These are phyloP conservation scores for Penaeus vannamei DNA, from an alignment of 1,140 invertebrate species.

Conservation along the genomic window DNA sequence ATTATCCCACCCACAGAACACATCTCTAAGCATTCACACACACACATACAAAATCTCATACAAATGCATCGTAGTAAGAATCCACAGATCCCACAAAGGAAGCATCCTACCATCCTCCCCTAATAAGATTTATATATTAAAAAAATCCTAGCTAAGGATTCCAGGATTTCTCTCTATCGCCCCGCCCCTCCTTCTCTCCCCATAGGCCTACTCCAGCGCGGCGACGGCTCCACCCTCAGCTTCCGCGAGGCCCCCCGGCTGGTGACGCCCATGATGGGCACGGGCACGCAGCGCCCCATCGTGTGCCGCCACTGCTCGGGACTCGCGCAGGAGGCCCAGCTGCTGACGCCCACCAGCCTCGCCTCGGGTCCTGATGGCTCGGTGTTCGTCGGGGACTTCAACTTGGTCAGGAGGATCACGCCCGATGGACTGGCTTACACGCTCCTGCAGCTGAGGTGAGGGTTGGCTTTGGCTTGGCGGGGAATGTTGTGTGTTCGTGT, in stretches of 20 bases:
- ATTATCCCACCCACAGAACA: not conserved
- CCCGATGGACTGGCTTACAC: constrained; percentile 93
- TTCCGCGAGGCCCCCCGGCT: constrained; percentile 82
- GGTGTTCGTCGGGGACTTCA: constrained; percentile 97
- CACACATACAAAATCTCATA: too few species aligned
- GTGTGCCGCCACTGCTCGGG: constrained; percentile 77
- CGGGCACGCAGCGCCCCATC: constrained; percentile 86
- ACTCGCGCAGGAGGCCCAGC: constrained; percentile 85
- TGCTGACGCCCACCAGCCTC: constrained; percentile 93
- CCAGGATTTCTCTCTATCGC: too few species aligned
- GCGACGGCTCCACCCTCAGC: constrained; percentile 94
- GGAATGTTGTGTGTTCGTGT: constrained; percentile 20
- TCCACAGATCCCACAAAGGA: too few species aligned
- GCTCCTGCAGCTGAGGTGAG: constrained; percentile 90
- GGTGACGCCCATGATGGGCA: constrained; percentile 95
- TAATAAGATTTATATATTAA: too few species aligned
- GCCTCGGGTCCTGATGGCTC: constrained; percentile 96
- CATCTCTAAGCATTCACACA: not conserved
- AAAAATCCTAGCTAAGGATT: too few species aligned
- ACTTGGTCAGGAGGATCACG: constrained; percentile 92
- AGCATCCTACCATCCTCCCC: too few species aligned
- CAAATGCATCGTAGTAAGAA: too few species aligned
- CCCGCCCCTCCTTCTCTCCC: not conserved
- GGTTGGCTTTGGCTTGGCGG: not conserved
- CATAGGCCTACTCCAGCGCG: constrained; percentile 89